Evolutionary conservation across 2,888 invertebrate species (phyloP).

Genomic region (Diarsia brunnea): DNA sequence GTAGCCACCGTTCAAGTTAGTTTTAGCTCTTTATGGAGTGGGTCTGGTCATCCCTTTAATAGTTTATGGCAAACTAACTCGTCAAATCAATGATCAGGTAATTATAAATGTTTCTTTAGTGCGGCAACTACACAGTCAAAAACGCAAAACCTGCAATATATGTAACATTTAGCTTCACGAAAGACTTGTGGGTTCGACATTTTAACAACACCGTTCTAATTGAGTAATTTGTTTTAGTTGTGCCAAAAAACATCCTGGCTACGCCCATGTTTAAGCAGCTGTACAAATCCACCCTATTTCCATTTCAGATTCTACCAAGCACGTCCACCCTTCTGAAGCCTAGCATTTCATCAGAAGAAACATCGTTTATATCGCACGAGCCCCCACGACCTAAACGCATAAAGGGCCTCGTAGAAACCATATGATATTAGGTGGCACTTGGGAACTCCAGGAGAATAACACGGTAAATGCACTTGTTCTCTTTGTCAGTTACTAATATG

Average conservation of each 20-base stretch:
- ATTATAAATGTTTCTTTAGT: background rate
- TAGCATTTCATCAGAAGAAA: slow-evolving; percentile 92
- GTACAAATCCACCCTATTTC: background rate
- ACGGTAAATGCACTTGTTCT: slow-evolving; percentile 41
- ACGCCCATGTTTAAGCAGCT: slow-evolving; percentile 8
- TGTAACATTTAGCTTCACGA: background rate
- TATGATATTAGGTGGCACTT: slow-evolving; percentile 86
- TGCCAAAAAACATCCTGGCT: slow-evolving; percentile 27
- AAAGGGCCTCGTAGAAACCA: slow-evolving; percentile 92
- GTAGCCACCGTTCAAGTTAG: slow-evolving; percentile 30
- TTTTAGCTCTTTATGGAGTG: background rate
- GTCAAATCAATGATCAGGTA: background rate
- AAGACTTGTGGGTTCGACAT: background rate
- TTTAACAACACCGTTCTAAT: background rate
- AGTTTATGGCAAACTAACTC: background rate
- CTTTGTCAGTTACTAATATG: slow-evolving; percentile 8
- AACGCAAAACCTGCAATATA: background rate
- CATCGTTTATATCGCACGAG: slow-evolving; percentile 93
- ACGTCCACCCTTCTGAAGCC: slow-evolving; percentile 75
- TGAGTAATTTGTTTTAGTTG: background rate
- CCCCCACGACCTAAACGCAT: slow-evolving; percentile 87
- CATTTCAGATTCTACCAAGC: slow-evolving; percentile 78
- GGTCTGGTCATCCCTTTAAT: background rate
- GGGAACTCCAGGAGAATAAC: slow-evolving; percentile 16
- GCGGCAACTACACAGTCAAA: background rate